These are phyloP conservation scores for Erpetoichthys calabaricus DNA, from an alignment of 2,797 vertebrate species.

Conservation along the genomic window DNA sequence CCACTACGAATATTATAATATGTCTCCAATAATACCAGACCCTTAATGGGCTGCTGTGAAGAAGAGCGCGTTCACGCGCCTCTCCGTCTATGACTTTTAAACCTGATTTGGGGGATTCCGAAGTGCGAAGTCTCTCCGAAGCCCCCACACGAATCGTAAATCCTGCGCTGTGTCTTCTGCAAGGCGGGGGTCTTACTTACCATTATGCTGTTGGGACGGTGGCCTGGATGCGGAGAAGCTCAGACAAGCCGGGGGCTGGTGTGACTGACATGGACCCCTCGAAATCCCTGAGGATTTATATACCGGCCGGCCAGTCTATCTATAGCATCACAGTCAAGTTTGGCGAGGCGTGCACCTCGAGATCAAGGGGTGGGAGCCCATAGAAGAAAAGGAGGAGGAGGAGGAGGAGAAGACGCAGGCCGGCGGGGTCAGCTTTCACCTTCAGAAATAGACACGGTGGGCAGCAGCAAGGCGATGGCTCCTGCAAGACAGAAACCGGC, in stretches of 20 bases:
- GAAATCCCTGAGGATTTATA: constrained; percentile 58
- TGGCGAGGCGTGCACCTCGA: constrained; percentile 18
- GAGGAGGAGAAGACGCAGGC: constrained; percentile 38
- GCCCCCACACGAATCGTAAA: too few relatives aligned
- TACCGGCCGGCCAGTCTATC: constrained; percentile 63
- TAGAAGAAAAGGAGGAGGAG: constrained; percentile 32
- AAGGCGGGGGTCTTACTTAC: constrained; percentile 37
- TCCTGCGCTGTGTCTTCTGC: constrained; percentile 49
- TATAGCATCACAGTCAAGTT: constrained; percentile 69
- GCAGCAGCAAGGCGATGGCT: constrained; percentile 62
- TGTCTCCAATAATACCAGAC: too few relatives aligned
- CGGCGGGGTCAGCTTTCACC: constrained; percentile 26
- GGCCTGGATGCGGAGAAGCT: constrained; percentile 33
- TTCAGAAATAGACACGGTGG: constrained; percentile 49
- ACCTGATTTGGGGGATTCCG: too few relatives aligned
- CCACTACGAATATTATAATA: too few relatives aligned
- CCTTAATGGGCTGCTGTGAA: too few relatives aligned
- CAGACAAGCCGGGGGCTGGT: constrained; percentile 37
- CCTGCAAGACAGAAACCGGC: constrained; percentile 36
- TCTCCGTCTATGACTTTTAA: too few relatives aligned
- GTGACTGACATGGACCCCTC: constrained; percentile 52
- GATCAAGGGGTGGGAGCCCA: not conserved
- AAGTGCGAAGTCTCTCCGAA: too few relatives aligned
- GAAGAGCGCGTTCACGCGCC: too few relatives aligned
- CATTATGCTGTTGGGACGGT: constrained; percentile 32